These are phyloP conservation scores for Malurus splendens DNA, from an alignment of 2,797 vertebrate genomes.

Conservation along the genomic window DNA sequence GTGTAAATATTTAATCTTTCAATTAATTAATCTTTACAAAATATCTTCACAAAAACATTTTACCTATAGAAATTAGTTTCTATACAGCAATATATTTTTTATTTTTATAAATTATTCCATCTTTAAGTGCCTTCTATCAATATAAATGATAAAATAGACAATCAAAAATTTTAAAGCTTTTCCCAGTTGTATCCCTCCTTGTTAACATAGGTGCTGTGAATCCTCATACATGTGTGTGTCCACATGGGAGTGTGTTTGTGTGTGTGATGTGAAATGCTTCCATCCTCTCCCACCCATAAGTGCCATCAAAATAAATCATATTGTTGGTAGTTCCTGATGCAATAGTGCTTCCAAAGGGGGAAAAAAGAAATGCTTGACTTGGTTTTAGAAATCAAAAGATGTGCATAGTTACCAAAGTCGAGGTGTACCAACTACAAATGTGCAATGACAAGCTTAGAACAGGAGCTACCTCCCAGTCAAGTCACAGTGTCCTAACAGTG, in stretches of 20 bases:
- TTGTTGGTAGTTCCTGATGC: constrained; percentile 44
- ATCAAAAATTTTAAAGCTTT: constrained; percentile 72
- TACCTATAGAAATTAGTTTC: constrained; percentile 82
- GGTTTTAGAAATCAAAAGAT: constrained; percentile 71
- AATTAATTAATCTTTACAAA: constrained; percentile 75
- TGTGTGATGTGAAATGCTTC: constrained; percentile 43
- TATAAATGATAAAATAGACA: constrained; percentile 90
- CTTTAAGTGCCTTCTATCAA: constrained; percentile 83
- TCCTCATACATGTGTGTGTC: constrained; percentile 40
- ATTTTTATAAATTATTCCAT: constrained; percentile 84
- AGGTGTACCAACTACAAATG: constrained; percentile 75
- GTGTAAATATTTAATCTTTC: constrained; percentile 72
- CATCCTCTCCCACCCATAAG: constrained; percentile 57
- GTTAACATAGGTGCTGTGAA: constrained; percentile 60
- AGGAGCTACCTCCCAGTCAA: constrained; percentile 35
- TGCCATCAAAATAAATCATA: constrained; percentile 40
- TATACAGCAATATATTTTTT: constrained; percentile 87
- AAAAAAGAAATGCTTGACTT: constrained; percentile 47
- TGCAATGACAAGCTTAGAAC: constrained; percentile 68
- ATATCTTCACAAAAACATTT: constrained; percentile 80
- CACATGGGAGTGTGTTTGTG: background rate
- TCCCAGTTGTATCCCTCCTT: constrained; percentile 66
- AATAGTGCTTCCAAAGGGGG: constrained; percentile 46
- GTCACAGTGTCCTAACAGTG: constrained; percentile 21
- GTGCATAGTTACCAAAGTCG: constrained; percentile 81